These are phyloP conservation scores for Cataglyphis cursor DNA, from an alignment of 2,888 invertebrate species.

Conservation along the genomic window DNA sequence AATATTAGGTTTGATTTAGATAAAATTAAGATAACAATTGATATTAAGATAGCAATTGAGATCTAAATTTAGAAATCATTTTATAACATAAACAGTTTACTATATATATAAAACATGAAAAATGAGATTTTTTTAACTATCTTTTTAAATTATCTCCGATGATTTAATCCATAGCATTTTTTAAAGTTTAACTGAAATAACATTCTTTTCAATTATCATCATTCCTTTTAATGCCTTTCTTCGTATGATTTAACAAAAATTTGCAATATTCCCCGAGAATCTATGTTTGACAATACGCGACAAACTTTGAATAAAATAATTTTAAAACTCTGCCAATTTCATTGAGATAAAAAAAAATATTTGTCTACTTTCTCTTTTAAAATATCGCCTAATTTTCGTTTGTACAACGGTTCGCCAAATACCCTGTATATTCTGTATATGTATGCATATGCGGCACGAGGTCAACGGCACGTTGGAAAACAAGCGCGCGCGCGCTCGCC, in stretches of 20 bases:
- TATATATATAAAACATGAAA: not conserved
- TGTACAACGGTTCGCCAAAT: conserved; percentile 45
- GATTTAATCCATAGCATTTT: no score
- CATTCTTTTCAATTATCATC: not conserved
- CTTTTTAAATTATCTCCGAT: not conserved
- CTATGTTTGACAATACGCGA: not conserved
- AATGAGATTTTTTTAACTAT: not conserved
- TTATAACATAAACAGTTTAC: not conserved
- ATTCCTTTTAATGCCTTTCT: not conserved
- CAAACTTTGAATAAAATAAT: not conserved
- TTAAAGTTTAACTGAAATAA: not conserved
- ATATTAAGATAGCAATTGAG: not conserved
- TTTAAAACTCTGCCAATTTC: not conserved
- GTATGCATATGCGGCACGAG: conserved; percentile 68
- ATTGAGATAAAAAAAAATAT: conserved; percentile 19
- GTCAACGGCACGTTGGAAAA: conserved; percentile 79
- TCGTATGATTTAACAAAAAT: not conserved
- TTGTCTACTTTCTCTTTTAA: conserved; percentile 14
- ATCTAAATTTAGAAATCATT: not conserved
- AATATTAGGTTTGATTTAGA: no score
- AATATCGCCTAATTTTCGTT: conserved; percentile 47
- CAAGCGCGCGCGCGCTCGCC: conserved; percentile 66
- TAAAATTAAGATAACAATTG: no score
- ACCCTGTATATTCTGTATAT: conserved; percentile 46
- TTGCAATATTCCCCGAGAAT: not conserved